Evolutionary conservation across 2,888 invertebrate genomes (phyloP), one percentile per base, ranked within the genome.

Genomic region (Parnassius mnemosyne): DNA sequence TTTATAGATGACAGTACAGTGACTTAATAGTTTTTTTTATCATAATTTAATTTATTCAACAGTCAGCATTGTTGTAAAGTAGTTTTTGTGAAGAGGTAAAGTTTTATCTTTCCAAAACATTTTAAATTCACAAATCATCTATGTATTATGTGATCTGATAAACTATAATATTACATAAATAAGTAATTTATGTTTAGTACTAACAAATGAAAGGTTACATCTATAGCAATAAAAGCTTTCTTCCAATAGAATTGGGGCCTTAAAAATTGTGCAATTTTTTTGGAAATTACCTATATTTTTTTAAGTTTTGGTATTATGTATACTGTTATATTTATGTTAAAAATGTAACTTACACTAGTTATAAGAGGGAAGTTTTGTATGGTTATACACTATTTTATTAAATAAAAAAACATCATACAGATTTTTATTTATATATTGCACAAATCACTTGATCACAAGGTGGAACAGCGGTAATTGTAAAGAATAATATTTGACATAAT

Each of bases 321-420:
- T 55, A 3, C 20, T 44, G 10, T 20, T 44, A 9, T 55, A 25
- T 55, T 44, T 44, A 54, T 44, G 12, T 44, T 46, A 25, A 44
- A 55, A 3, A 51, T 10, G 3, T 51, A 25, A 34, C 11, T 10
- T 7, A 46, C 20, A 44, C 16, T 46, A 44, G 20, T 43, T 44
- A 20, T 55, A 55, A 16, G 20, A 20, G 55, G 55, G 25, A 55
- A 16, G 13, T 54, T 60, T 60, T 55, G 50, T 43, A 60, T 43
- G 51, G 44, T 55, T 60, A 44, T 60, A 60, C 60, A 60, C 54
- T 53, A 49, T 55, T 60, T 60, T 11, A 11, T 52, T 25, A 34
- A 58, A 43, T 44, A 52, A 44, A 53, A 52, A 34, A 53, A 10
- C 10, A n/a, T 12, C 1, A 7, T 46, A 46, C 12, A 12, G 12